Percentiles rank a stretch among this genome's conserved stretches.
These are phyloP conservation scores for Tylochromis polylepis DNA, from an alignment of 2,113 vertebrate genomes.

Conservation along the genomic window DNA sequence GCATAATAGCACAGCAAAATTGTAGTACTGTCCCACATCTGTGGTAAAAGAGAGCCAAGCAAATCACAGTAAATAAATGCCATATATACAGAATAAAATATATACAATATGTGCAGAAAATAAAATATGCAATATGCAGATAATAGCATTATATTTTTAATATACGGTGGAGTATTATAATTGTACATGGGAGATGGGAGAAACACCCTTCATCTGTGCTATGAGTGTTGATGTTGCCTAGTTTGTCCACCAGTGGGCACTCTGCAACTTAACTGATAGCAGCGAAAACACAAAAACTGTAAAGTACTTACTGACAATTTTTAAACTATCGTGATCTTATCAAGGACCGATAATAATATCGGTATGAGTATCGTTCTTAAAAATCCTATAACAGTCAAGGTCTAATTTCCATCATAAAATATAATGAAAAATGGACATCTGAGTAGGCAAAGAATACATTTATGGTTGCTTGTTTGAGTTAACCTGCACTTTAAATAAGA, in stretches of 20 bases:
- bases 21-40: neutral
- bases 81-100: neutral
- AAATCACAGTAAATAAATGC: neutral
- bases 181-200: neutral
- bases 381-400: fast-evolving
- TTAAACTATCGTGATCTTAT: neutral
- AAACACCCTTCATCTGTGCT: neutral
- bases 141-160: neutral
- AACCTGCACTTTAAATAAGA: neutral
- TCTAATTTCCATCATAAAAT: neutral
- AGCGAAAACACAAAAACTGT: neutral
- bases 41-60: neutral
- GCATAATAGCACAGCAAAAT: no score
- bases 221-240: neutral
- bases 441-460: neutral
- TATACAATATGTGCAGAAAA: neutral
- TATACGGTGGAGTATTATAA: neutral
- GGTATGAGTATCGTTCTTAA: neutral
- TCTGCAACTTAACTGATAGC: neutral
- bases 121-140: neutral
- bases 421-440: neutral
- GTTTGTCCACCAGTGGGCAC: neutral
- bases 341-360: neutral
- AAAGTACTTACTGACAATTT: neutral
- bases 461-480: neutral